These are phyloP conservation scores for Beris chalybata DNA, from an alignment of 2,888 invertebrate genomes.

Conservation along the genomic window DNA sequence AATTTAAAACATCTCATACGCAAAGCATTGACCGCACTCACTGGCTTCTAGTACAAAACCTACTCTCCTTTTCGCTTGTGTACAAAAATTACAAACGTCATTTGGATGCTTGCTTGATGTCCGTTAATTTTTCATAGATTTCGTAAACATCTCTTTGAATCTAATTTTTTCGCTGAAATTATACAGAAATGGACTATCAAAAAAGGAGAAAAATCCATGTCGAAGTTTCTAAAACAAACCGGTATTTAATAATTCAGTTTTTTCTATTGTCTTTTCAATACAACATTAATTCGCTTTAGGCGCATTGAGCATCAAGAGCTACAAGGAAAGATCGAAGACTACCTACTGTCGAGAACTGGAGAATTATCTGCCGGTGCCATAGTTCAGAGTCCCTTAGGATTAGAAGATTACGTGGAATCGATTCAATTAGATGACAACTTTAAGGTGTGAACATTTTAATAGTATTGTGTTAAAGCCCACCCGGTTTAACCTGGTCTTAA, in stretches of 20 bases:
- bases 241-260: background rate
- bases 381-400: background rate
- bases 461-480: too few relatives aligned
- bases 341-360: background rate
- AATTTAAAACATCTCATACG: too few relatives aligned
- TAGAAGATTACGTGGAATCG: conserved; percentile 19
- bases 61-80: too few relatives aligned
- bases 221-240: background rate
- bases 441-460: background rate
- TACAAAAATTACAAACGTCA: too few relatives aligned
- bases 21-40: too few relatives aligned
- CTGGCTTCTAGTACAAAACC: too few relatives aligned
- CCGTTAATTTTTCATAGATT: too few relatives aligned
- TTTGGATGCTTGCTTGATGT: too few relatives aligned
- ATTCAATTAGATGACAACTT: conserved; percentile 12
- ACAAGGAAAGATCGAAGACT: background rate
- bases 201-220: background rate
- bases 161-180: too few relatives aligned
- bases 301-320: conserved; percentile 1
- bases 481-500: too few relatives aligned
- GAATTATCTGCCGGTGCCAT: background rate
- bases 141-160: too few relatives aligned
- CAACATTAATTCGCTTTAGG: background rate
- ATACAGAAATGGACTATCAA: background rate
- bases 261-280: background rate